A percentile compares a stretch with the other conserved stretches of the same genome.
Conservation (phyloP, 2,113 vertebrate genomes). For the Lasiurus cinereus region DNA sequence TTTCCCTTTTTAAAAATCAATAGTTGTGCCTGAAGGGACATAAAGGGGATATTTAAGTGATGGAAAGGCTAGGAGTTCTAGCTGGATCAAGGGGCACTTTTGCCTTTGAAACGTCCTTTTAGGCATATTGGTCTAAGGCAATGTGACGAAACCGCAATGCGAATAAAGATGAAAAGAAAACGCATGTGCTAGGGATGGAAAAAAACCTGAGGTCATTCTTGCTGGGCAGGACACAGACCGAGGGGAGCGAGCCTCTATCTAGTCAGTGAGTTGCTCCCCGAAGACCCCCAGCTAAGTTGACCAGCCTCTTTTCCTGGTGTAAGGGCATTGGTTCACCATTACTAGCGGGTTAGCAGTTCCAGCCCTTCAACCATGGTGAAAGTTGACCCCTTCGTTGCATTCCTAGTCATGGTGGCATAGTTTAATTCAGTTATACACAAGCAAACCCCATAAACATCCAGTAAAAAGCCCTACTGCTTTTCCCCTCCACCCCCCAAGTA, state of each 20-base stretch:
- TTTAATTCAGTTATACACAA: not conserved
- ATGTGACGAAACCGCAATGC: not conserved
- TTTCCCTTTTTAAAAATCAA: constrained; percentile 24
- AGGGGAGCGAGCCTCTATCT: no score
- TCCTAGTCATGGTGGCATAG: not conserved
- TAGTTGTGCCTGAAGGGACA: not conserved
- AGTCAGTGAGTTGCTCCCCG: not conserved
- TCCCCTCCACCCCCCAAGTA: not conserved
- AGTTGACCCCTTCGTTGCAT: not conserved
- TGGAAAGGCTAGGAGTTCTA: not conserved
- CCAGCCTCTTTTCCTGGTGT: not conserved
- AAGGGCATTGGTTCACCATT: not conserved
- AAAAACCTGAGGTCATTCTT: fast-evolving
- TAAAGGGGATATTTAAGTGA: not conserved
- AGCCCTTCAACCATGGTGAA: not conserved
- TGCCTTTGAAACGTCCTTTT: constrained; percentile 74
- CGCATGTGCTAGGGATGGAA: fast-evolving
- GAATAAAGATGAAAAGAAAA: not conserved
- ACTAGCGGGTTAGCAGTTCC: not conserved
- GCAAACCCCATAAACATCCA: not conserved
- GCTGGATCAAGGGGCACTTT: not conserved
- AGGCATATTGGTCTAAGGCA: not conserved
- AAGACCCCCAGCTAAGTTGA: not conserved
- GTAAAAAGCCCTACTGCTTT: not conserved
- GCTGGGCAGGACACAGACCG: not conserved